Evolutionary conservation across 2,113 vertebrate genomes (phyloP).

Genomic region (Poeciliopsis retropinna): DNA sequence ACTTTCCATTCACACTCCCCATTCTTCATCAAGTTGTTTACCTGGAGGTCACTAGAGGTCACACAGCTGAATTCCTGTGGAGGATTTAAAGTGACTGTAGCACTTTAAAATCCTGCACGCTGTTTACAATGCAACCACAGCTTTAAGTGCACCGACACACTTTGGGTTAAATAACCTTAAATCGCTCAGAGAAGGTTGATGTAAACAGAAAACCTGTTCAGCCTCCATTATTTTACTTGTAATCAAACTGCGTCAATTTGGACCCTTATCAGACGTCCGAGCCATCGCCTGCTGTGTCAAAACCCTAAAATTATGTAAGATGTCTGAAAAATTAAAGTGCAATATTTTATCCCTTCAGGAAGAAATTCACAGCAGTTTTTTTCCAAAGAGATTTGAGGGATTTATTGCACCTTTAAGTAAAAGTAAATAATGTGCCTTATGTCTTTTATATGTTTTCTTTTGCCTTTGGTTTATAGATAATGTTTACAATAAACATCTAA

Average conservation of each 20-base stretch:
- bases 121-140: constrained; percentile 9
- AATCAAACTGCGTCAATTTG: not conserved
- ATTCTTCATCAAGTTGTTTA: constrained; percentile 10
- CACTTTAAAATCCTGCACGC: constrained; percentile 8
- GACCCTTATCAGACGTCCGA: not conserved
- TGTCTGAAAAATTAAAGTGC: constrained; percentile 36
- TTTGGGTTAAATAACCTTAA: constrained; percentile 17
- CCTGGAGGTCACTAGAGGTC: constrained; percentile 18
- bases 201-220: not conserved
- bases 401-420: constrained; percentile 20
- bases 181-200: constrained; percentile 1
- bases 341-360: constrained; percentile 41
- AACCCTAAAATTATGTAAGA: not conserved
- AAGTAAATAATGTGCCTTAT: constrained; percentile 72
- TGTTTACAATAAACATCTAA: constrained; percentile 73
- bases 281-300: not conserved
- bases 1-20: constrained; percentile 1
- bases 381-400: not conserved
- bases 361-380: constrained; percentile 10
- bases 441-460: constrained; percentile 39
- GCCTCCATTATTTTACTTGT: constrained; percentile 17
- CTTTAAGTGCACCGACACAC: constrained; percentile 4
- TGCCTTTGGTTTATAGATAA: constrained; percentile 59
- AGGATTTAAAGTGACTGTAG: constrained; percentile 6
- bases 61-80: constrained; percentile 3